Evolutionary conservation across 35 echinoderm and acorn worm genomes (phyloP).

Genomic region (Antedon bifida): DNA sequence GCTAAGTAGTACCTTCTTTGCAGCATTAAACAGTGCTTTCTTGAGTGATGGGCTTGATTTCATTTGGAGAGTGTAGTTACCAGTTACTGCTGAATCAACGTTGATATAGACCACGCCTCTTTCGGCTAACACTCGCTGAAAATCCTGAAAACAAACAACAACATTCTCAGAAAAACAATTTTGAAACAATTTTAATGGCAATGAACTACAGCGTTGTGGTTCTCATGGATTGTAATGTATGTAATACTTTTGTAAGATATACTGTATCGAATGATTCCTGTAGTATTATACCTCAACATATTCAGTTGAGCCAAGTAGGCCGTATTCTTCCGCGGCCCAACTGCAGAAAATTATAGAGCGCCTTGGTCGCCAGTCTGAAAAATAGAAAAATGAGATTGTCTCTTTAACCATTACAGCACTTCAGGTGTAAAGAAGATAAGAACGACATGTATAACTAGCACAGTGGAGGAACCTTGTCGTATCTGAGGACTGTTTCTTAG

Average conservation of each 20-base stretch:
- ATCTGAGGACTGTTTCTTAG: too few species aligned
- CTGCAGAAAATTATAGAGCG: conserved; percentile 55
- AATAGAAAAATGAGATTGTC: not conserved
- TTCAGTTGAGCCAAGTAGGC: conserved; percentile 55
- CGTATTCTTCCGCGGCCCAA: conserved; percentile 69
- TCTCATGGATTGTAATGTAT: too few species aligned
- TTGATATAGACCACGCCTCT: conserved; percentile 75
- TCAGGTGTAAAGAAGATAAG: too few species aligned
- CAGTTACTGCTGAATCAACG: conserved; percentile 58
- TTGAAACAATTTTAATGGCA: not conserved
- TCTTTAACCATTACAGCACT: too few species aligned
- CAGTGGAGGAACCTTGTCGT: too few species aligned
- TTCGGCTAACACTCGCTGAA: conserved; percentile 39
- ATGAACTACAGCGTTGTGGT: too few species aligned
- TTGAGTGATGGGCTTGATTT: conserved; percentile 60
- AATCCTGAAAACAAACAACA: conserved; percentile 48
- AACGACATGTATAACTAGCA: too few species aligned
- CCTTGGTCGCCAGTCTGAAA: conserved; percentile 42
- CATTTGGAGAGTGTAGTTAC: conserved; percentile 57
- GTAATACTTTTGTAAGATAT: too few species aligned
- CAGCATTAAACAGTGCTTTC: conserved; percentile 43
- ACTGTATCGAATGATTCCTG: too few species aligned
- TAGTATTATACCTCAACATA: conserved; percentile 56
- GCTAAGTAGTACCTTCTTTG: conserved; percentile 56
- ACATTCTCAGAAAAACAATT: not conserved